Evolutionary conservation across 2,797 vertebrate species (phyloP), one percentile per base, ranked within the genome.

Genomic region (Sebastes cheni): DNA sequence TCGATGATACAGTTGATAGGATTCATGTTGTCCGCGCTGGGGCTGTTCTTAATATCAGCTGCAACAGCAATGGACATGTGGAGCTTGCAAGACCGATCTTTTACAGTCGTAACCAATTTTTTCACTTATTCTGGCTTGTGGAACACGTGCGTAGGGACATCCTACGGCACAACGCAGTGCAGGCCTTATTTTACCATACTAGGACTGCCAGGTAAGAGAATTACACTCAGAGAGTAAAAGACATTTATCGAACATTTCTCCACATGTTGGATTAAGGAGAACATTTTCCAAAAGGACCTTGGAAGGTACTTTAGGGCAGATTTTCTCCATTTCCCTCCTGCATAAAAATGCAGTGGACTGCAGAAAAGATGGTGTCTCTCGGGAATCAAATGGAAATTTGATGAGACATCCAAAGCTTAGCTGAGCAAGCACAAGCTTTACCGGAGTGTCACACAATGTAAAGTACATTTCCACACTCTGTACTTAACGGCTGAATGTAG

Each of bases 151-250:
- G 94, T 97, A 54, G 91, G 92, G 61, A 96, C 96, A 72, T 91
- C 94, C 64, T 96, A 95, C 0, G 97, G 97, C 34, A 95, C 97
- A 32, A 96, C 96, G 0, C 95, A 97, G 81, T 98, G 96, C 72
- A 92, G 96, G 59, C 96, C 96, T 0, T 97, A 96, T 84, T 97
- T 94, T 87, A 97, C 96, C 89, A 96, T 96, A 88, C 95, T 97
- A 27, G 97, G 96, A 83, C 95, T 97, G 90, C 96, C 97, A 96
- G 97, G 97, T 98, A 96, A 94, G 73, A 89, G 77, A 87, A 79
- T 83, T 50, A 67, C 77, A 64, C 74, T 30, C 18, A 18, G 6
- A 29, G 34, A 76, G 64, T 78, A 87, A 69, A 64, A 77, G 60
- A 86, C 79, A 16, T 91, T 83, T 85, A 90, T 88, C 75, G 22